phyloP scores from a whole-genome alignment of 1,140 invertebrate genomes.

The Pogonomyrmex californicus region DNA sequence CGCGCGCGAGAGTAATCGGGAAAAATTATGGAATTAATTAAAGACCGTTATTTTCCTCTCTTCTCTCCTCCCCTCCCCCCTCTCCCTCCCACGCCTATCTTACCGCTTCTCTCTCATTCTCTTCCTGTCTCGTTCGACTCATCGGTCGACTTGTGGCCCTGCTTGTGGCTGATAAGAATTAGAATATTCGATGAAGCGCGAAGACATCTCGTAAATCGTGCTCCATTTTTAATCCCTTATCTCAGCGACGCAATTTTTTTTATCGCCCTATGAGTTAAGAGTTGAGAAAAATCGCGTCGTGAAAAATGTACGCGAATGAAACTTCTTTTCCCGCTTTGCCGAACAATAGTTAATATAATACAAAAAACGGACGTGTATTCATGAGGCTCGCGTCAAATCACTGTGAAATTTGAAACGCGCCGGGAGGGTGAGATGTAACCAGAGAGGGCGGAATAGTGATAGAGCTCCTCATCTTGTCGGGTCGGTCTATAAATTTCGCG shows the following conservation, averaged over 20 bases:
- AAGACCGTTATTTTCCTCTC: slow-evolving; percentile 23
- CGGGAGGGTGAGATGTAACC: not conserved
- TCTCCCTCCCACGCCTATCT: too few species aligned
- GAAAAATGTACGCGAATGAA: not conserved
- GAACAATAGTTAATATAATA: not conserved
- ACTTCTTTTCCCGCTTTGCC: not conserved
- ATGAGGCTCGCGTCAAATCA: not conserved
- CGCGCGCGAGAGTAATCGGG: slow-evolving; percentile 51
- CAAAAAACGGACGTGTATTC: not conserved
- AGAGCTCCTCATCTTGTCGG: not conserved
- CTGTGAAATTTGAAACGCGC: not conserved
- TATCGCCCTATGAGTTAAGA: not conserved
- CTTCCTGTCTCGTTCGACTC: slow-evolving; percentile 1
- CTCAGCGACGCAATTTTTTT: not conserved
- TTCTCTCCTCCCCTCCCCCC: not conserved
- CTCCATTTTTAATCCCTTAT: not conserved
- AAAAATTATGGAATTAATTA: slow-evolving; percentile 62
- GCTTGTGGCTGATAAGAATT: slow-evolving; percentile 8
- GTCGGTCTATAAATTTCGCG: slow-evolving; percentile 38
- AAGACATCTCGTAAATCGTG: not conserved
- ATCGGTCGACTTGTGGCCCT: not conserved
- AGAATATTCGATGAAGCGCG: not conserved
- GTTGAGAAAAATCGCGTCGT: not conserved
- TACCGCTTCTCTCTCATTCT: not conserved
- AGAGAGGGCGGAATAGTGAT: not conserved